Percentiles rank a stretch among this genome's conserved stretches.
phyloP scores from a whole-genome alignment of 2,113 vertebrate genomes.

The Hydropotes inermis region DNA sequence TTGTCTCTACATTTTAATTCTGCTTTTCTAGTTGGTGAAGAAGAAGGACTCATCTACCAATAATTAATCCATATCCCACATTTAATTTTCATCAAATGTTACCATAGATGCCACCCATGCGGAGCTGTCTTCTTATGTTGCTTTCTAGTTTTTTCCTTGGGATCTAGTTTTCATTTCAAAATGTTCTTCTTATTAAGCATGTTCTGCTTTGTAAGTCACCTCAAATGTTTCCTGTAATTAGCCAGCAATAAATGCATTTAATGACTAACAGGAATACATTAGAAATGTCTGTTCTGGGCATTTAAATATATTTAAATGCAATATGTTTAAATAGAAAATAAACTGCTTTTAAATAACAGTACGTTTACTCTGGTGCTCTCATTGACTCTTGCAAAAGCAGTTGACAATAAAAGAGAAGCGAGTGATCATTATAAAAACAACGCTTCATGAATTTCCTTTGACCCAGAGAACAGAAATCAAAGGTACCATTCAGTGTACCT shows the following conservation, averaged over 20 bases:
- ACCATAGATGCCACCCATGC: not conserved
- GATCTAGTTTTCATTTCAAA: not conserved
- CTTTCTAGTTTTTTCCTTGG: not conserved
- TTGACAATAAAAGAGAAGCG: not conserved
- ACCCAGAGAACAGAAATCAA: not conserved
- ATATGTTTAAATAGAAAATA: not conserved
- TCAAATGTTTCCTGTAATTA: slow-evolving; percentile 12
- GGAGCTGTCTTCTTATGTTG: not conserved
- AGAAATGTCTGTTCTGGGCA: not conserved
- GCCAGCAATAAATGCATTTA: not conserved
- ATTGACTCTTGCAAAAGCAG: not conserved
- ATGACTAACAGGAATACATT: not conserved
- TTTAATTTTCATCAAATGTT: not conserved
- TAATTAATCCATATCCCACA: not conserved
- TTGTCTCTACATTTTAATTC: not conserved
- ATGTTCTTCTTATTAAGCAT: not conserved
- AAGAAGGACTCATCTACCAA: not conserved
- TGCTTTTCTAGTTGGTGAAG: not conserved
- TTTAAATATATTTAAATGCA: not conserved
- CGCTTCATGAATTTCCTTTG: not conserved
- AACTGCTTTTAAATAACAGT: not conserved
- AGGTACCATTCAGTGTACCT: not conserved
- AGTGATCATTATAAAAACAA: not conserved
- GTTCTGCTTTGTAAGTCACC: not conserved
- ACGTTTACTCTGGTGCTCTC: not conserved